phyloP scores from a whole-genome alignment of 2,113 vertebrate species.

The Astur gentilis region DNA sequence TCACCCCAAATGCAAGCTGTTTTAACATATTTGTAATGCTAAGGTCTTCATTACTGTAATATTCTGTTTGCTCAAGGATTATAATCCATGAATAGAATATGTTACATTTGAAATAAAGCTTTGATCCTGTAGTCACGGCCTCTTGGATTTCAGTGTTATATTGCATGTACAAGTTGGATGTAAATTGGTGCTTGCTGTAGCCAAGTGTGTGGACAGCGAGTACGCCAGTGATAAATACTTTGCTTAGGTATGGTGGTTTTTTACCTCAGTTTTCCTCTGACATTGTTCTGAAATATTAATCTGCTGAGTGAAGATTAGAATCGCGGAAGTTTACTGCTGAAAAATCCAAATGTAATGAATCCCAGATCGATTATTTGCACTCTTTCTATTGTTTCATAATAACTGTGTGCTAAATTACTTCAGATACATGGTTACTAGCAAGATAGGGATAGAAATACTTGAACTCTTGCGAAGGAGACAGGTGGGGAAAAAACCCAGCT shows the following conservation, averaged over 20 bases:
- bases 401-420: background rate
- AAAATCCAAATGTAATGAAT: background rate
- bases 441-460: background rate
- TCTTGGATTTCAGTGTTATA: background rate
- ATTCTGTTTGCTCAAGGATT: conserved; percentile 18
- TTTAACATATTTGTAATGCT: conserved; percentile 54
- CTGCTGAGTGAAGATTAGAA: background rate
- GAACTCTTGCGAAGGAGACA: background rate
- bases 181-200: background rate
- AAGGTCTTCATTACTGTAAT: conserved; percentile 38
- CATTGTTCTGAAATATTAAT: background rate
- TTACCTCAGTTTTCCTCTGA: background rate
- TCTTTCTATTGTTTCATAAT: background rate
- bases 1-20: conserved; percentile 58
- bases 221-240: background rate
- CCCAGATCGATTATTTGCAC: background rate
- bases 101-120: conserved; percentile 30
- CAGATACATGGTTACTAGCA: background rate
- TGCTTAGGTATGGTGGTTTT: background rate
- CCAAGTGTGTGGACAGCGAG: background rate
- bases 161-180: background rate
- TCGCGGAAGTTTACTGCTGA: background rate
- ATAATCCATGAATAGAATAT: background rate
- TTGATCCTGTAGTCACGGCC: background rate
- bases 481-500: background rate